phyloP scores from a whole-genome alignment of 2,888 invertebrate species.

The Noctua pronuba region DNA sequence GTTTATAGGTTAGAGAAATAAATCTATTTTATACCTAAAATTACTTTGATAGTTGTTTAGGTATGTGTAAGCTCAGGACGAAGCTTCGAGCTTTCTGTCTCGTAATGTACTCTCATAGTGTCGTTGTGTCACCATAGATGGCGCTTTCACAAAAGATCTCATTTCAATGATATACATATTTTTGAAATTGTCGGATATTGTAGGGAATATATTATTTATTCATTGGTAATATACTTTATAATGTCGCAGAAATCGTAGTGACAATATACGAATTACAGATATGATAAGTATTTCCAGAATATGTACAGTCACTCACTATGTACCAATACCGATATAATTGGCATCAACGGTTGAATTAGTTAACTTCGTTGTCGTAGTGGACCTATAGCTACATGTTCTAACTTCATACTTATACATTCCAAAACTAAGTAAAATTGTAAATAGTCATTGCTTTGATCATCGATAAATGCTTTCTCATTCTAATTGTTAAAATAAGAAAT shows the following conservation, averaged over 20 bases:
- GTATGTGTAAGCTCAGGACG: constrained; percentile 73
- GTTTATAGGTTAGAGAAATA: constrained; percentile 84
- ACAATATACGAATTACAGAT: constrained; percentile 65
- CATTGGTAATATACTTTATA: constrained; percentile 46
- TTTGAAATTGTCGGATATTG: constrained; percentile 60
- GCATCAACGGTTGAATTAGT: constrained; percentile 46
- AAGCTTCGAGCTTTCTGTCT: constrained; percentile 78
- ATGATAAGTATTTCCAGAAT: constrained; percentile 51
- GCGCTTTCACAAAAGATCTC: constrained; percentile 74
- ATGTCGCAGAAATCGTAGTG: constrained; percentile 56
- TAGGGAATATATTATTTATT: constrained; percentile 53
- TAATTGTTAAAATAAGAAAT: constrained; percentile 73
- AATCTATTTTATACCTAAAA: constrained; percentile 87
- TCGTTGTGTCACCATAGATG: constrained; percentile 75
- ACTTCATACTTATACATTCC: constrained; percentile 86
- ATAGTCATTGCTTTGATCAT: constrained; percentile 80
- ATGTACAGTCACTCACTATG: constrained; percentile 52
- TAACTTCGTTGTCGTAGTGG: constrained; percentile 44
- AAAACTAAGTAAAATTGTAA: constrained; percentile 74
- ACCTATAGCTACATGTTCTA: constrained; percentile 40
- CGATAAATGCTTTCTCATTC: constrained; percentile 72
- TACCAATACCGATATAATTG: constrained; percentile 18
- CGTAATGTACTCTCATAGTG: constrained; percentile 71
- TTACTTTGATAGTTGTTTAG: constrained; percentile 73
- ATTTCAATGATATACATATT: constrained; percentile 59